Conservation (phyloP, 2,113 vertebrate species). For the pig (Sus scrofa) region T2T-Sscrofa CM000818.6:92635001-92635500, state of each 20-base stretch:
- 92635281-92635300: neutral
- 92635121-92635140: slow-evolving; percentile 87
- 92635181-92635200: slow-evolving; percentile 91
- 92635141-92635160: slow-evolving; percentile 91
- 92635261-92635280: slow-evolving; percentile 44
- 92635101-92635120: slow-evolving; percentile 93
- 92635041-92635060: slow-evolving; percentile 78
- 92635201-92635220: slow-evolving; percentile 88
- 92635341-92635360: neutral
- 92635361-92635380: neutral
- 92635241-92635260: slow-evolving; percentile 70
- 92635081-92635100: slow-evolving; percentile 92
- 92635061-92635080: slow-evolving; percentile 86
- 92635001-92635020: slow-evolving; percentile 67
- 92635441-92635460: neutral
- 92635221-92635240: slow-evolving; percentile 80
- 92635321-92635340: neutral
- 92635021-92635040: slow-evolving; percentile 48
- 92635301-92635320: neutral
- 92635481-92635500: neutral
- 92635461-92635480: neutral
- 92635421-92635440: neutral
- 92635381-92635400: neutral
- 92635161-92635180: slow-evolving; percentile 93
- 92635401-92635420: neutral